Percentiles rank a stretch among this genome's conserved stretches.
Evolutionary conservation across 2,797 vertebrate species (phyloP).

Genomic region (Lacerta bilineata): DNA sequence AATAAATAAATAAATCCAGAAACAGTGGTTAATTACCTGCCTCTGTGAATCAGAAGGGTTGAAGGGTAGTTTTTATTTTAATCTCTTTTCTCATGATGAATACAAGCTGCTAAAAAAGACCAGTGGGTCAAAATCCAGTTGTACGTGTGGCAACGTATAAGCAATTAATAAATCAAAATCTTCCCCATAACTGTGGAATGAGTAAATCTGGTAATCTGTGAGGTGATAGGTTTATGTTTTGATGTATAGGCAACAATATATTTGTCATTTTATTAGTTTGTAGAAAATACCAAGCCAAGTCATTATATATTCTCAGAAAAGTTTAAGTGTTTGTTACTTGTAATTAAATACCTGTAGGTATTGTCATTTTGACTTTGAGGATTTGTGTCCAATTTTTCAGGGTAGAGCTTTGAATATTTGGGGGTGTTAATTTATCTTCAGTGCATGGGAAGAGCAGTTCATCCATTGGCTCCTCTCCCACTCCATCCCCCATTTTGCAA

Average conservation of each 20-base stretch:
- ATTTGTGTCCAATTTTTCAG: neutral
- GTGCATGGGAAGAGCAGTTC: no score
- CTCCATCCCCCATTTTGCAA: neutral
- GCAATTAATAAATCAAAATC: slow-evolving; percentile 18
- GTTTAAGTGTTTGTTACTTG: no score
- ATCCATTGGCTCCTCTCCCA: neutral
- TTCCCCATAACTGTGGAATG: neutral
- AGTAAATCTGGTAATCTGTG: neutral
- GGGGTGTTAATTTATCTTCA: neutral
- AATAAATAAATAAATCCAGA: neutral
- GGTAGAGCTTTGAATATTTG: neutral
- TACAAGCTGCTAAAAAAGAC: slow-evolving; percentile 17
- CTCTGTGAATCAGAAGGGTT: neutral
- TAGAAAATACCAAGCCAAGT: neutral
- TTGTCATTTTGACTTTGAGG: neutral
- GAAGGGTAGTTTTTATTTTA: slow-evolving; percentile 2
- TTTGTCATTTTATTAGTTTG: slow-evolving; percentile 1
- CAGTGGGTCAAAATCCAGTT: neutral
- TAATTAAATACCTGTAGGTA: neutral
- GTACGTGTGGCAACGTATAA: neutral
- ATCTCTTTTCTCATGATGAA: slow-evolving; percentile 4
- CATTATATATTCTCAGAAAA: neutral
- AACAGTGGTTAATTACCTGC: slow-evolving; percentile 19
- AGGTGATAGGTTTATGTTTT: neutral
- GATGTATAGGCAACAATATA: neutral